These are phyloP conservation scores for Aspidiotus destructor DNA, from an alignment of 2,888 invertebrate genomes.

Conservation along the genomic window DNA sequence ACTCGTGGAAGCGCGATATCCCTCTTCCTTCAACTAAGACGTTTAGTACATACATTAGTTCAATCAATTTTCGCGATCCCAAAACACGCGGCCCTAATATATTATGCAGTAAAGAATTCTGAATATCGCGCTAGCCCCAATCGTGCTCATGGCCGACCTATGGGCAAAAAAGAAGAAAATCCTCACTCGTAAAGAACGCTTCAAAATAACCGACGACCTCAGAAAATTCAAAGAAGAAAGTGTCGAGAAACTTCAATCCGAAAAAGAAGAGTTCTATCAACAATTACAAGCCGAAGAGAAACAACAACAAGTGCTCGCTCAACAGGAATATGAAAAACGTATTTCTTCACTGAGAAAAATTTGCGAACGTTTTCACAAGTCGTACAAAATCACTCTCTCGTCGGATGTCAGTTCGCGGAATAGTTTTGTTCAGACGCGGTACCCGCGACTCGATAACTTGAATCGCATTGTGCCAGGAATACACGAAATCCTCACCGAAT, in stretches of 20 bases:
- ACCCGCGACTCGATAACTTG: slow-evolving; percentile 13
- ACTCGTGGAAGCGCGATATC: too few species aligned
- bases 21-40: too few species aligned
- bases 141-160: slow-evolving; percentile 15
- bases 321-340: background rate
- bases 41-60: too few species aligned
- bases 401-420: slow-evolving; percentile 4
- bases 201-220: slow-evolving; percentile 23
- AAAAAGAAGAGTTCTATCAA: slow-evolving; percentile 12
- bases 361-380: slow-evolving; percentile 11
- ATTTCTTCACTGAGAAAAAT: background rate
- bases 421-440: background rate
- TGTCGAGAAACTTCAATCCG: slow-evolving; percentile 1
- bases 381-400: background rate
- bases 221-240: slow-evolving; percentile 17
- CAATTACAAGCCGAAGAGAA: slow-evolving; percentile 10
- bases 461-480: slow-evolving; percentile 22
- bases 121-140: too few species aligned
- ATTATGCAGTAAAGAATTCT: too few species aligned
- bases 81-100: too few species aligned
- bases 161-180: slow-evolving; percentile 27
- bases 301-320: slow-evolving; percentile 11
- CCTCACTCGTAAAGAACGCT: slow-evolving; percentile 24
- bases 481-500: slow-evolving; percentile 17
- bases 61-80: too few species aligned